Evolutionary conservation across 2,888 invertebrate genomes (phyloP).

Genomic region (Dasysyrphus tricinctus): DNA sequence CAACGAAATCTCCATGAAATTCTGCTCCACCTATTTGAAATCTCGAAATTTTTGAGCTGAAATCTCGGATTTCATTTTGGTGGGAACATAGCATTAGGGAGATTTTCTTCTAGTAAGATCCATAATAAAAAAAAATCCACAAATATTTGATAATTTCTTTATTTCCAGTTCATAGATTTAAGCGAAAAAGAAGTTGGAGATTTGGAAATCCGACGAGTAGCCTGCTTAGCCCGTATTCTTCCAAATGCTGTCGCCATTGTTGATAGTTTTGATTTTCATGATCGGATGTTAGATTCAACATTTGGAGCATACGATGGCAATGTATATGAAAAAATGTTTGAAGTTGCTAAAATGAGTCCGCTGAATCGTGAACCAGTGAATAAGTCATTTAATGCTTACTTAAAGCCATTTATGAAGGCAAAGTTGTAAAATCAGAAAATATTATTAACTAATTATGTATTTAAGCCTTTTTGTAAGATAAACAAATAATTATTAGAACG

Average conservation of each 20-base stretch:
- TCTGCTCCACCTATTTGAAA: no score
- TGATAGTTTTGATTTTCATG: constrained; percentile 94
- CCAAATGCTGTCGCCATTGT: constrained; percentile 96
- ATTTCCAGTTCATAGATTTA: constrained; percentile 80
- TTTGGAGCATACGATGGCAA: constrained; percentile 93
- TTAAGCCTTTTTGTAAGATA: constrained; percentile 56
- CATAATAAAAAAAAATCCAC: constrained; percentile 76
- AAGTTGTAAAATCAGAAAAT: constrained; percentile 81
- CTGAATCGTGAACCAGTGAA: constrained; percentile 93
- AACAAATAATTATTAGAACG: neutral
- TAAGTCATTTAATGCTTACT: constrained; percentile 86
- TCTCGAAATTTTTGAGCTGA: no score
- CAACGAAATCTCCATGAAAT: no score
- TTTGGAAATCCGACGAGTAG: constrained; percentile 89
- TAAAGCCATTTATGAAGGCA: constrained; percentile 88
- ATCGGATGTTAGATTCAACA: constrained; percentile 91
- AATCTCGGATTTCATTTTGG: no score
- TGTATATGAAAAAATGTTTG: constrained; percentile 92
- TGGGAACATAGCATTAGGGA: no score
- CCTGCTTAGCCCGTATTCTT: constrained; percentile 88
- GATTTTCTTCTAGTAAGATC: constrained; percentile 89
- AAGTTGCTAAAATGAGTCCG: constrained; percentile 92
- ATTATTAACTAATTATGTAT: neutral
- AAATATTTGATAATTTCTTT: neutral
- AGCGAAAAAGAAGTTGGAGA: constrained; percentile 81